These are phyloP conservation scores for Saturnia japonica DNA, from an alignment of 2,888 invertebrate species.

Conservation along the genomic window DNA sequence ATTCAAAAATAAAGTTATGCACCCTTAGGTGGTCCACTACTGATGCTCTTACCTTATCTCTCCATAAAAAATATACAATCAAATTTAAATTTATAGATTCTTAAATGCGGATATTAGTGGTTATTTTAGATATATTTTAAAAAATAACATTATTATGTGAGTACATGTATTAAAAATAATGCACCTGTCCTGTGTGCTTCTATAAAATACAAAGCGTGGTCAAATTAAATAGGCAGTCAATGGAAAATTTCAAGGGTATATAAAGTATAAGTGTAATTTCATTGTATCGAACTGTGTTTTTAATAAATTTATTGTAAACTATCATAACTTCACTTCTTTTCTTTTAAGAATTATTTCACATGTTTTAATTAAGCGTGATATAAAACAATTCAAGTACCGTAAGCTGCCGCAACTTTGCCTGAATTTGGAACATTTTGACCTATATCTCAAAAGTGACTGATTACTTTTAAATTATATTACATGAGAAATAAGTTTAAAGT, in stretches of 20 bases:
- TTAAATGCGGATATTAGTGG: too few relatives aligned
- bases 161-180: neutral
- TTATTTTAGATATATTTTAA: too few relatives aligned
- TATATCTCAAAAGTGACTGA: too few relatives aligned
- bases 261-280: neutral
- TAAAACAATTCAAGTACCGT: too few relatives aligned
- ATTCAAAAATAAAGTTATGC: too few relatives aligned
- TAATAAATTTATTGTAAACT: neutral
- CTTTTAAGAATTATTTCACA: neutral
- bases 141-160: neutral
- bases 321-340: constrained; percentile 1
- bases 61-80: neutral
- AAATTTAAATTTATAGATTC: neutral
- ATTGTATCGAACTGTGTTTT: neutral
- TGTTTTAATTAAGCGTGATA: too few relatives aligned
- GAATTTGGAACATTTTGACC: too few relatives aligned
- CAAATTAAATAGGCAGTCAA: neutral
- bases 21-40: too few relatives aligned
- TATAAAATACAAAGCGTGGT: neutral
- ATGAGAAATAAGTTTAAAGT: too few relatives aligned
- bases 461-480: too few relatives aligned
- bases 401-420: too few relatives aligned
- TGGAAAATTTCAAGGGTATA: neutral
- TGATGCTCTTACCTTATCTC: too few relatives aligned
- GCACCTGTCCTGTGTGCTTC: neutral